Evolutionary conservation across 2,113 vertebrate species (phyloP), one percentile per base, ranked within the genome.

Genomic region (Archilochus colubris): DNA sequence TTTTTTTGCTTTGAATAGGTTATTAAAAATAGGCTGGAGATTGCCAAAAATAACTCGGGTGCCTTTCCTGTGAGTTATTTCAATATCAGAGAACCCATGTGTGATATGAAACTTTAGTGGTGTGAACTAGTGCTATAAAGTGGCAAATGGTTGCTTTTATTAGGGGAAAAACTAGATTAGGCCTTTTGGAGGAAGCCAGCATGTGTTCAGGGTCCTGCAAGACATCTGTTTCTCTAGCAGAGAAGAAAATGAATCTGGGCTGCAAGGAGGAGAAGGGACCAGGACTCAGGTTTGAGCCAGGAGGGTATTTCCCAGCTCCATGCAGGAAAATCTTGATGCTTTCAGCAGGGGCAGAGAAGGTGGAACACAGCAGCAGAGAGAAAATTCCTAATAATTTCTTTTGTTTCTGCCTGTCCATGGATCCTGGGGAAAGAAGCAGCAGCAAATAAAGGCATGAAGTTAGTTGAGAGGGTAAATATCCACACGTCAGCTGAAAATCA

Each of bases 251-350:
- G 43, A 64, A 24, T 13, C 23, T 21, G 51, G 27, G 57, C 64
- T 94, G 24, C 31, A 7, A 14, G 1, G 38, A 73, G 63, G 18
- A 51, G 12, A 17, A 53, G 11, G 64, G 66, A 59, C 0, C 1
- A 17, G 24, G 62, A 20, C 8, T 9, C 24, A 3, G 36, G 14
- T 51, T 33, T 1, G 7, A 22, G 46, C 11, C 44, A 62, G 66
- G n/a, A 70, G 19, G 0, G 0, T 25, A 8, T 68, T 57, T 5
- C 36, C 20, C 44, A 53, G 14, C 46, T 64, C 20, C 2, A 3
- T 1, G 9, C 46, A 43, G 67, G 66, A 63, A 36, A 73, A 9
- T 6, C 69, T 40, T 21, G 46, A 10, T 67, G 21, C 4, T 2
- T 14, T 19, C 17, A 72, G 17, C 10, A 28, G 33, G 8, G 22